These are phyloP conservation scores for Camponotus floridanus DNA, from an alignment of 1,140 invertebrate genomes.

Conservation along the genomic window DNA sequence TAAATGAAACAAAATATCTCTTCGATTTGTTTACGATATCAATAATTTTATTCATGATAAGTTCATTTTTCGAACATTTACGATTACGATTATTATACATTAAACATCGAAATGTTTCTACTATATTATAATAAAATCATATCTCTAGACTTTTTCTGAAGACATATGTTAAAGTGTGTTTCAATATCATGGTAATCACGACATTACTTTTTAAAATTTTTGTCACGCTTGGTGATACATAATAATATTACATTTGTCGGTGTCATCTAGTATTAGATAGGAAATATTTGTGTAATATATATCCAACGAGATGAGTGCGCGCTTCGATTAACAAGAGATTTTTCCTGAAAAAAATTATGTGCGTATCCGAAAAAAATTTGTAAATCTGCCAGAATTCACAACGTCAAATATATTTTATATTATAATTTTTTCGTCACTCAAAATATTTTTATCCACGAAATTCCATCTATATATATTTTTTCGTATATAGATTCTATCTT, in stretches of 20 bases:
- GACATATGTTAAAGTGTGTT: background rate
- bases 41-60: background rate
- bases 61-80: background rate
- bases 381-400: conserved; percentile 29
- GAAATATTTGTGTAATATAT: conserved; percentile 8
- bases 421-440: conserved; percentile 34
- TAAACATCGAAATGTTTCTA: too few species aligned
- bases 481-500: background rate
- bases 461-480: background rate
- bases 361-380: conserved; percentile 24
- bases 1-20: conserved; percentile 8
- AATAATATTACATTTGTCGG: background rate
- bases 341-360: conserved; percentile 1
- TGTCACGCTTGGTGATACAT: background rate
- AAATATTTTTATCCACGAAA: background rate
- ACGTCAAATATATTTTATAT: background rate
- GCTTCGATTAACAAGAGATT: conserved; percentile 37
- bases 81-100: background rate
- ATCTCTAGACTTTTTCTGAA: background rate
- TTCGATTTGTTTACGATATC: background rate
- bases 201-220: conserved; percentile 17
- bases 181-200: background rate
- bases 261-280: conserved; percentile 10
- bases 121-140: background rate
- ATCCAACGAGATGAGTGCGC: background rate